These are phyloP conservation scores for Antheraea yamamai DNA, from an alignment of 2,888 invertebrate genomes.

Conservation along the genomic window DNA sequence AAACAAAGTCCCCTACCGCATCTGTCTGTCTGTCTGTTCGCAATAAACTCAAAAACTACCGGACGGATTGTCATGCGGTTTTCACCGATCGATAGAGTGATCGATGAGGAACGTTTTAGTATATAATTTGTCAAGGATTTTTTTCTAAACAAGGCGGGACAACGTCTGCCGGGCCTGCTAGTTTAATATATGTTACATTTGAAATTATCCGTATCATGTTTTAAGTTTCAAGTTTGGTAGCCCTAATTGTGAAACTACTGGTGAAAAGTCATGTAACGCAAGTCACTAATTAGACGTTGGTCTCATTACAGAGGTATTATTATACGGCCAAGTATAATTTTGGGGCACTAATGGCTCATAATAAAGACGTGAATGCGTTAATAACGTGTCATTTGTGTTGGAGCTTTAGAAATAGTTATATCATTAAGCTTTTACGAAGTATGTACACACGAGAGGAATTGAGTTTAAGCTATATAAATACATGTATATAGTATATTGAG, in stretches of 20 bases:
- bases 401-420: constrained; percentile 3
- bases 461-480: neutral
- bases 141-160: too few species aligned
- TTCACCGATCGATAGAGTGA: too few species aligned
- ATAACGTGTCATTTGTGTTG: constrained; percentile 12
- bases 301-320: constrained; percentile 21
- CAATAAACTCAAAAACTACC: too few species aligned
- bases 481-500: neutral
- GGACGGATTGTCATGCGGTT: too few species aligned
- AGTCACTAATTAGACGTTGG: constrained; percentile 21
- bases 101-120: too few species aligned
- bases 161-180: too few species aligned
- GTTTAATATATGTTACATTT: neutral
- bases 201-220: neutral
- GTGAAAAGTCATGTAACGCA: constrained; percentile 15
- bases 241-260: neutral
- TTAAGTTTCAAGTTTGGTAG: neutral
- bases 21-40: too few species aligned
- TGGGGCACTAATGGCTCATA: constrained; percentile 21
- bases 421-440: neutral
- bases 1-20: too few species aligned
- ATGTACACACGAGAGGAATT: neutral
- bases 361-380: constrained; percentile 19
- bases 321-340: constrained; percentile 18
- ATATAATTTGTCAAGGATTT: too few species aligned